Conservation (phyloP, 2,888 invertebrate species). For the Gortyna flavago region DNA sequence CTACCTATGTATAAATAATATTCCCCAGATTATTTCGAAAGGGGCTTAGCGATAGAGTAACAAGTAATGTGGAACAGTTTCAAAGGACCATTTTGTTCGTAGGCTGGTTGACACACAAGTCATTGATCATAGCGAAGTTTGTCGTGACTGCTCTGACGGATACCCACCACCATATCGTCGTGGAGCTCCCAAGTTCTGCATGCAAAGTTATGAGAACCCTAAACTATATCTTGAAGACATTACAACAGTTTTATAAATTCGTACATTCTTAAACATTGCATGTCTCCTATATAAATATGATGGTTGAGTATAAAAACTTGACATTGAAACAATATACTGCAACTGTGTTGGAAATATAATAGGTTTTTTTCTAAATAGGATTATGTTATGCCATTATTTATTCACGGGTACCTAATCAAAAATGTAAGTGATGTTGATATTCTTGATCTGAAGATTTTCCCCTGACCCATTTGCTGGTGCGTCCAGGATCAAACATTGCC, state of each 20-base stretch:
- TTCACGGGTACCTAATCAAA: slow-evolving; percentile 3
- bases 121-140: slow-evolving; percentile 51
- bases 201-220: slow-evolving; percentile 41
- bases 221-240: slow-evolving; percentile 34
- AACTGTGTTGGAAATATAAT: slow-evolving; percentile 24
- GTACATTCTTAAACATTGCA: slow-evolving; percentile 21
- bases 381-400: not conserved
- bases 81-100: slow-evolving; percentile 46
- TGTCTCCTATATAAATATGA: slow-evolving; percentile 28
- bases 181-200: slow-evolving; percentile 26
- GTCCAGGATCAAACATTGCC: not conserved
- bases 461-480: not conserved
- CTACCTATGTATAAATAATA: slow-evolving; percentile 8
- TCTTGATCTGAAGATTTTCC: not conserved
- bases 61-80: slow-evolving; percentile 30
- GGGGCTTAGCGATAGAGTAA: slow-evolving; percentile 12
- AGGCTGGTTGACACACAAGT: slow-evolving; percentile 35
- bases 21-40: slow-evolving; percentile 11
- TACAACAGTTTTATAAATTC: slow-evolving; percentile 22
- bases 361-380: not conserved
- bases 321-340: slow-evolving; percentile 34
- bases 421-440: not conserved
- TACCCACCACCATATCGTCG: slow-evolving; percentile 22
- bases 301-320: slow-evolving; percentile 33
- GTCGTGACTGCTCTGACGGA: slow-evolving; percentile 31